A percentile compares a stretch with the other conserved stretches of the same genome.
Conservation (phyloP, 2,888 invertebrate genomes). For the Mechanitis messenoides region DNA sequence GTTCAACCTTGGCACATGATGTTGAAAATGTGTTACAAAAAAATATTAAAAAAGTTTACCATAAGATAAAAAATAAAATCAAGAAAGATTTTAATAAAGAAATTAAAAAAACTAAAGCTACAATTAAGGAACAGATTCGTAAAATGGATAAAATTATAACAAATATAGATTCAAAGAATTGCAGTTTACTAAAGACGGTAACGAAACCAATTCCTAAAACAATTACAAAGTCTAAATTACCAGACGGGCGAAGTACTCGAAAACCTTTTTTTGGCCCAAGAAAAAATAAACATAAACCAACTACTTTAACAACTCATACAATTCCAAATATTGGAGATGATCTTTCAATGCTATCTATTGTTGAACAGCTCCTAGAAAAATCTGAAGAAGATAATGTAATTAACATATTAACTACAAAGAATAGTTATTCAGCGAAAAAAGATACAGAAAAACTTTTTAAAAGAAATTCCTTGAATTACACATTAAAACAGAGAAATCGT, state of each 20-base stretch:
- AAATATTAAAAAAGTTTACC: conserved; percentile 41
- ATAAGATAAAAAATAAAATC: conserved; percentile 46
- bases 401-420: conserved; percentile 38
- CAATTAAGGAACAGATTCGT: conserved; percentile 26
- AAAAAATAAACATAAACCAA: conserved; percentile 12
- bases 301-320: conserved; percentile 15
- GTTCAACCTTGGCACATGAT: conserved; percentile 37
- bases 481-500: conserved; percentile 31
- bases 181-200: background rate
- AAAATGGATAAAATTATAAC: conserved; percentile 19
- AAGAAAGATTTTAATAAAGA: conserved; percentile 36
- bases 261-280: conserved; percentile 8
- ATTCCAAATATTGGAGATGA: conserved; percentile 40
- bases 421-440: conserved; percentile 21
- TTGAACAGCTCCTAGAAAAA: conserved; percentile 48
- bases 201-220: conserved; percentile 6
- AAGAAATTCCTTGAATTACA: conserved; percentile 35
- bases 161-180: conserved; percentile 7
- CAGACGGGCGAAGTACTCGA: conserved; percentile 13
- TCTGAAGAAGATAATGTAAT: conserved; percentile 42
- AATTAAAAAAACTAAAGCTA: conserved; percentile 32
- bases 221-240: conserved; percentile 5
- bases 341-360: conserved; percentile 43
- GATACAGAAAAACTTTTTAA: conserved; percentile 30
- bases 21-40: conserved; percentile 42